Conservation (phyloP, 2,888 invertebrate species). For the Nesidiocoris tenuis region DNA sequence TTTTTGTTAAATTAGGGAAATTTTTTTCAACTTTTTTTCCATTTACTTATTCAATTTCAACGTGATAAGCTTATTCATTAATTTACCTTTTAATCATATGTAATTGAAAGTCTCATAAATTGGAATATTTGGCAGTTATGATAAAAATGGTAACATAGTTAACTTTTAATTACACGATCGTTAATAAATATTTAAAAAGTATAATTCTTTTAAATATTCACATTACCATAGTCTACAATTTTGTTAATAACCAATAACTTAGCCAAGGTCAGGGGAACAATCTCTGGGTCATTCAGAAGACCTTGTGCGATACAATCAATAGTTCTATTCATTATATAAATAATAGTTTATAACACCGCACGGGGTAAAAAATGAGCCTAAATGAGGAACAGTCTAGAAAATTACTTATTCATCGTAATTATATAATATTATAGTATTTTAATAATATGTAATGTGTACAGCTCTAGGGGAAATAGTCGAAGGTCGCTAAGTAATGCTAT, state of each 20-base stretch:
- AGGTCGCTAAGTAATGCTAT: constrained; percentile 23
- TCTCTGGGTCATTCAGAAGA: constrained; percentile 11
- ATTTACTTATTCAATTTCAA: not conserved
- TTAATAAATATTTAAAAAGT: not conserved
- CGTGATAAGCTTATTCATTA: constrained; percentile 16
- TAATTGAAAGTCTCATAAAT: constrained; percentile 42
- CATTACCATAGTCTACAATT: not conserved
- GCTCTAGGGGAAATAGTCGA: constrained; percentile 19
- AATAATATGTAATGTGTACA: not conserved
- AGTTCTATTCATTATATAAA: not conserved
- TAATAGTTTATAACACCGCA: constrained; percentile 32
- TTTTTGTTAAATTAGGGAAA: not conserved
- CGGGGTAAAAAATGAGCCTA: constrained; percentile 31
- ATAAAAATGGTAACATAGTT: constrained; percentile 37
- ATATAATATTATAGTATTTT: constrained; percentile 10
- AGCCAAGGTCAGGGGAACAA: constrained; percentile 11
- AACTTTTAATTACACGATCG: constrained; percentile 3
- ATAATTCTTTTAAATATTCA: not conserved
- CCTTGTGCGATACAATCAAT: constrained; percentile 17
- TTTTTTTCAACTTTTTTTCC: not conserved
- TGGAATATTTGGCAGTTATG: constrained; percentile 47
- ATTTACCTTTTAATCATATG: constrained; percentile 30
- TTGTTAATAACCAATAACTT: not conserved
- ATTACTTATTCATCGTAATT: constrained; percentile 13
- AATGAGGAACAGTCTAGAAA: constrained; percentile 35